Conservation (phyloP, 1,140 invertebrate species). For the Pseudomyrmex concolor region DNA sequence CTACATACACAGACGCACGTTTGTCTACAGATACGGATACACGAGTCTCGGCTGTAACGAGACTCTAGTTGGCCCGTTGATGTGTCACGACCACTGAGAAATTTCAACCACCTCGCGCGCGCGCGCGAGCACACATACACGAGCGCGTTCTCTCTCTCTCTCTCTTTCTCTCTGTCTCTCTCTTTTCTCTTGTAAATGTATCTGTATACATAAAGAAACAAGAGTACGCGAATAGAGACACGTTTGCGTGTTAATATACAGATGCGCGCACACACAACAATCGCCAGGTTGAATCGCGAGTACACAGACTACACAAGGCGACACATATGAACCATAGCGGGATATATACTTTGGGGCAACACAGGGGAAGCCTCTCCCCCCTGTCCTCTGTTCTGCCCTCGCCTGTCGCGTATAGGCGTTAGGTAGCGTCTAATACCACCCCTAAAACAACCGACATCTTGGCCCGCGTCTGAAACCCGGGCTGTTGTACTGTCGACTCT, state of each 20-base stretch:
- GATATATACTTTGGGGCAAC: constrained; percentile 67
- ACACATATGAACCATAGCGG: neutral
- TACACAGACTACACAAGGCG: neutral
- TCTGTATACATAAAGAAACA: constrained; percentile 28
- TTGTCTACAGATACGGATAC: neutral
- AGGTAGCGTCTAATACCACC: constrained; percentile 67
- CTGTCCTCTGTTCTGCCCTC: constrained; percentile 10
- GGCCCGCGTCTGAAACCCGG: constrained; percentile 41
- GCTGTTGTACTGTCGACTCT: constrained; percentile 21
- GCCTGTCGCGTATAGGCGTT: constrained; percentile 28
- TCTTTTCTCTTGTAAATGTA: neutral
- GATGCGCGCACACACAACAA: neutral
- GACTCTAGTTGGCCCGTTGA: constrained; percentile 41
- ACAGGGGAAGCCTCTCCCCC: constrained; percentile 38
- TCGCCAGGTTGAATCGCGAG: constrained; percentile 24
- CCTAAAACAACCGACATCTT: constrained; percentile 65
- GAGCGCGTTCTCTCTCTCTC: too few species aligned
- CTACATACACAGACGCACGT: constrained; percentile 26
- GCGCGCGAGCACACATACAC: neutral
- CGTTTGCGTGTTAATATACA: neutral
- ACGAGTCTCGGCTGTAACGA: constrained; percentile 41
- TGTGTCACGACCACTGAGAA: constrained; percentile 73
- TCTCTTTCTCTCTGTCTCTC: neutral
- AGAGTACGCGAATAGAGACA: constrained; percentile 3
- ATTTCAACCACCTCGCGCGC: constrained; percentile 67